phyloP scores from a whole-genome alignment of 2,113 vertebrate species.

The Irena cyanogastra region DNA sequence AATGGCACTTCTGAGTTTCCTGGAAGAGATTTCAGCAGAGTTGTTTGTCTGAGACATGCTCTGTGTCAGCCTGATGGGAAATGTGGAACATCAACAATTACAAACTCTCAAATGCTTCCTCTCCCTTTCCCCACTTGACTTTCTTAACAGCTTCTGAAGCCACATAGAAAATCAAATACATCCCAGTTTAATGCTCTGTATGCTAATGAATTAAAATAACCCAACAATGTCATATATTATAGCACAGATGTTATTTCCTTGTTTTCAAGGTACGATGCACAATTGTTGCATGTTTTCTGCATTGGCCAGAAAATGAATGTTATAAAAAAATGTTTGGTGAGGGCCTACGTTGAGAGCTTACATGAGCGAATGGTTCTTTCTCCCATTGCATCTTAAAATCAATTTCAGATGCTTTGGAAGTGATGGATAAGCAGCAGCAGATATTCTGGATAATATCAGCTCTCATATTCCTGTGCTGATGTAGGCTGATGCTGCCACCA shows the following conservation, averaged over 20 bases:
- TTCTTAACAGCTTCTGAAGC: neutral
- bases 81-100: constrained; percentile 15
- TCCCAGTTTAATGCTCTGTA: neutral
- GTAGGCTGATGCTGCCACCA: neutral
- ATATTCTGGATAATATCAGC: too few relatives aligned
- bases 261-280: neutral
- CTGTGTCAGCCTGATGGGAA: constrained; percentile 41
- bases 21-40: neutral
- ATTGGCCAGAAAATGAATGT: neutral
- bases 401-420: neutral
- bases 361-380: neutral
- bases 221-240: neutral
- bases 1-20: neutral
- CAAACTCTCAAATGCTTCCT: neutral
- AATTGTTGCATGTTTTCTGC: neutral
- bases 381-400: neutral
- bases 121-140: neutral
- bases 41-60: neutral
- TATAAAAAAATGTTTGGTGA: neutral
- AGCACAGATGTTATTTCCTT: neutral
- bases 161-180: neutral
- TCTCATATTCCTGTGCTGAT: neutral
- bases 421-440: neutral
- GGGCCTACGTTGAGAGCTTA: neutral
- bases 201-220: neutral